Conservation (phyloP, 2,113 vertebrate genomes). For the Blennius ocellaris region DNA sequence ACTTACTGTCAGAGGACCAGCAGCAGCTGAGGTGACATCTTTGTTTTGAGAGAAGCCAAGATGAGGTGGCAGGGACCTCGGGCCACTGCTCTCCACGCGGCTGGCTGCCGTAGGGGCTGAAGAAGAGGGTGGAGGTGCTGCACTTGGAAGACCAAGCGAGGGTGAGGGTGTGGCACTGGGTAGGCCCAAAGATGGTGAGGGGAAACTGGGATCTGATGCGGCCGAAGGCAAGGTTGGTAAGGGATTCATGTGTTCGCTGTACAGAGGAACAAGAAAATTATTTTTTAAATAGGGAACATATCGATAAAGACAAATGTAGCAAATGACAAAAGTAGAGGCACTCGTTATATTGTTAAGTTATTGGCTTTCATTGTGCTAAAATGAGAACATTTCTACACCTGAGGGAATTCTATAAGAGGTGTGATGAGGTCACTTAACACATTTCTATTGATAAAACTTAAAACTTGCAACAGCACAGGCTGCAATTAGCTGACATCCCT, state of each 20-base stretch:
- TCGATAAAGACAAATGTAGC: not conserved
- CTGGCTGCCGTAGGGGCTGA: conserved; percentile 48
- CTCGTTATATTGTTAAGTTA: not conserved
- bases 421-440: not conserved
- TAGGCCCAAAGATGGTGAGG: conserved; percentile 79
- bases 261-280: conserved; percentile 13
- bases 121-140: conserved; percentile 62
- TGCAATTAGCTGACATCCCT: not conserved
- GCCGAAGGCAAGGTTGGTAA: conserved; percentile 66
- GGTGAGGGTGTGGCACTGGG: conserved; percentile 73
- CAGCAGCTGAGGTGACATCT: conserved; percentile 60
- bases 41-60: conserved; percentile 75
- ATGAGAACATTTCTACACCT: not conserved
- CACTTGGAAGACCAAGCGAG: conserved; percentile 73
- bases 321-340: not conserved
- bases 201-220: conserved; percentile 76
- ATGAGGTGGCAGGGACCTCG: conserved; percentile 71
- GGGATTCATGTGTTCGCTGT: conserved; percentile 79
- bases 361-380: not conserved
- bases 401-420: not conserved
- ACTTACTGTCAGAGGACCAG: conserved; percentile 70
- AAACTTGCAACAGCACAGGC: not conserved
- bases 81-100: conserved; percentile 64
- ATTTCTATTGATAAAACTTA: not conserved
- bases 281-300: no score